These are phyloP conservation scores for Caloenas nicobarica DNA, from an alignment of 2,113 vertebrate species.

Conservation along the genomic window DNA sequence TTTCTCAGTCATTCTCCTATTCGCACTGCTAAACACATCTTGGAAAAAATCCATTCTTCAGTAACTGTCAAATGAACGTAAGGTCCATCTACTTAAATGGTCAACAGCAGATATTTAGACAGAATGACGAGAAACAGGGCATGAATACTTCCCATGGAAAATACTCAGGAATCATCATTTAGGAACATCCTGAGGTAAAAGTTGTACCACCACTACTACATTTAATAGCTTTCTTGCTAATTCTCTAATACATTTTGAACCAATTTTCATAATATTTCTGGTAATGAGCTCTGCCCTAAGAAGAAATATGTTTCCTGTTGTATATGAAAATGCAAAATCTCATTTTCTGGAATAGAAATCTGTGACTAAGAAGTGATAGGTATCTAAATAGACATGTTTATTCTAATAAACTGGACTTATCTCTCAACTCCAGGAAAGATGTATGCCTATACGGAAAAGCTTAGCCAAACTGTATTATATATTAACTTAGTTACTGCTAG, in stretches of 20 bases:
- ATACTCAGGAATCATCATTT: neutral
- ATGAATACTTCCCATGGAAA: neutral
- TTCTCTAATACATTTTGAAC: neutral
- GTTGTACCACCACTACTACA: neutral
- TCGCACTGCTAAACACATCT: neutral
- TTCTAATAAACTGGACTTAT: neutral
- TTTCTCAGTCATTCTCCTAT: neutral
- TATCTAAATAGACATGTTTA: slow-evolving; percentile 10
- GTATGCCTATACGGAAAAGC: neutral
- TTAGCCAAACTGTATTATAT: neutral
- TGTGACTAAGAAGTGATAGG: neutral
- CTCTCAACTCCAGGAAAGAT: neutral
- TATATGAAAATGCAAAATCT: neutral
- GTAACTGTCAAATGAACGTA: neutral
- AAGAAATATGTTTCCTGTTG: neutral
- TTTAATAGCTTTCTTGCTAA: neutral
- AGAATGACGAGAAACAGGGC: neutral
- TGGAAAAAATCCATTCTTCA: neutral
- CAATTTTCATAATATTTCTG: neutral
- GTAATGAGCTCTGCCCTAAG: neutral
- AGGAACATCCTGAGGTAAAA: neutral
- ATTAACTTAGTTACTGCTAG: neutral
- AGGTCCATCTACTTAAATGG: neutral
- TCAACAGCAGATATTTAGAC: neutral
- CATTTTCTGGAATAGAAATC: slow-evolving; percentile 13